Conservation (phyloP, 2,888 invertebrate species). For the Amphipoea oculea region DNA sequence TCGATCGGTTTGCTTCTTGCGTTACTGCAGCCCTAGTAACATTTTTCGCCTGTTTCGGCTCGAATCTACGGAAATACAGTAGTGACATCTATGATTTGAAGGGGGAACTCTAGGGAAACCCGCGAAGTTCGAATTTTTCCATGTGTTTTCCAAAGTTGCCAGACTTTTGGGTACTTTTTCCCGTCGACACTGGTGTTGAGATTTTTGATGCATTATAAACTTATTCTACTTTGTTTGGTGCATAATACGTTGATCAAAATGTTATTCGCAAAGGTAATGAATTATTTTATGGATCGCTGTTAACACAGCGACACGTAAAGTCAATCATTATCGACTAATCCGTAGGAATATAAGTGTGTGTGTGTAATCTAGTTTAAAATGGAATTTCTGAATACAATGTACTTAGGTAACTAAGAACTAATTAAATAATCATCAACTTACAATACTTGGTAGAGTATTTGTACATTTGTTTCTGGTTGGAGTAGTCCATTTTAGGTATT, state of each 20-base stretch:
- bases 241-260: neutral
- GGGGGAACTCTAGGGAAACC: neutral
- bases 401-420: no score
- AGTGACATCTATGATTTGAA: conserved; percentile 11
- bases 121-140: neutral
- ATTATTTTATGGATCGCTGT: neutral
- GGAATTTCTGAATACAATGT: neutral
- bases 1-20: neutral
- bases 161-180: neutral
- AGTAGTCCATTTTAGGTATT: no score
- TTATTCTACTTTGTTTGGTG: neutral
- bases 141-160: neutral
- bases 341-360: no score
- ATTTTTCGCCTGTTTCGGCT: neutral
- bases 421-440: no score
- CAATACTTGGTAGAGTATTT: no score
- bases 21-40: conserved; percentile 9
- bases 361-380: neutral
- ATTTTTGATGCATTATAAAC: neutral
- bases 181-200: neutral
- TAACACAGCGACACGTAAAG: neutral
- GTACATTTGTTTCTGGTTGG: no score
- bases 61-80: neutral
- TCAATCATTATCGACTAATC: neutral
- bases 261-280: neutral